Evolutionary conservation across 2,797 vertebrate genomes (phyloP), one percentile per base, ranked within the genome.

Genomic region (Delichon dasypus): DNA sequence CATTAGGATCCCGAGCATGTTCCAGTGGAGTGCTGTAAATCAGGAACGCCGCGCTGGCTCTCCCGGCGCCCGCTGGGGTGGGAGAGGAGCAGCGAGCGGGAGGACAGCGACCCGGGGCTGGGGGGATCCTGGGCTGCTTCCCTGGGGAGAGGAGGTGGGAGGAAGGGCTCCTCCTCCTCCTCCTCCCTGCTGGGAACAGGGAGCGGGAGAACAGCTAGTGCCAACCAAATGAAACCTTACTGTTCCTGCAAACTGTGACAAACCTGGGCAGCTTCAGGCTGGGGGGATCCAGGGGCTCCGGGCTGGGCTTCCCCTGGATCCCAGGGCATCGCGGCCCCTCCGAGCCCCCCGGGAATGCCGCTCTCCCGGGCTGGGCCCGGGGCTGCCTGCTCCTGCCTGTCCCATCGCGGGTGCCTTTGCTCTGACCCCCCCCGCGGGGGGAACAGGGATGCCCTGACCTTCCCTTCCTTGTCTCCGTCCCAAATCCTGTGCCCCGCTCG

Each of bases 21-120:
- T 30, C 57, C 10, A 66, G 90, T 89, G 26, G 80, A 89, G 92
- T 76, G 93, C 92, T 88, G 88, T 92, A 93, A 87, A 77, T 91
- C 91, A 91, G 73, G 76, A 47, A 18, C 13, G 61, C 6, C 30
- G 36, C 42, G 36, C 58, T 16, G 8, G 73, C 80, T 55, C 38
- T 72, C 57, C 64, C 54, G 1, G 55, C 32, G 19, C 80, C 86
- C 23, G 44, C 61, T 2, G 51, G 30, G 68, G 7, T 30, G 32
- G 57, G 50, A 78, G 65, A 48, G 21, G 62, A 60, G 83, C 81
- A 23, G 57, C 40, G 51, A 77, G 87, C 17, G 4, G 85, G 61
- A 40, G 11, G 4, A 1, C 17, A 1, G 55, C 38, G 53, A 50
- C 72, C 80, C 16, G 25, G 11, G 36, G 13, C 57, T 18, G 4